A percentile compares a stretch with the other conserved stretches of the same genome.
Conservation (phyloP, 2,113 vertebrate species). For the Phrynosoma blainvillii region DNA sequence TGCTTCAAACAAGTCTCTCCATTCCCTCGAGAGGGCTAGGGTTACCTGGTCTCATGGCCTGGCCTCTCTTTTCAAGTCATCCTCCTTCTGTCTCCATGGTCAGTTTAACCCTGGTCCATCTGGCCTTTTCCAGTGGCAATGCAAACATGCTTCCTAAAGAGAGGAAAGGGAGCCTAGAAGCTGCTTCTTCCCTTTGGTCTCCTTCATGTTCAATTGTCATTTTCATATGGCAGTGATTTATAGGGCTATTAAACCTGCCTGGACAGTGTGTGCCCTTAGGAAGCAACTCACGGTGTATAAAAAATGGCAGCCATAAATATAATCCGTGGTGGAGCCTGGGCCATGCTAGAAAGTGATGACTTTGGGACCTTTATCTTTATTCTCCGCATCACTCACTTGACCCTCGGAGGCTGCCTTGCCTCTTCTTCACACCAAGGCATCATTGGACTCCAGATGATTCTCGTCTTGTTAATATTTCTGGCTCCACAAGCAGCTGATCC, state of each 20-base stretch:
- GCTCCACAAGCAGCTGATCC: background rate
- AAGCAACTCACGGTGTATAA: conserved; percentile 18
- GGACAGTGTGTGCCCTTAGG: conserved; percentile 17
- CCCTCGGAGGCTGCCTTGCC: background rate
- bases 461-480: background rate
- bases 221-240: conserved; percentile 24
- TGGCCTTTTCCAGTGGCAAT: background rate
- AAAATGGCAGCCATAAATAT: conserved; percentile 21
- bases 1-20: too few species aligned
- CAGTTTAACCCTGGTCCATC: background rate
- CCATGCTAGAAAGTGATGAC: conserved; percentile 10
- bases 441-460: background rate
- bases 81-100: background rate
- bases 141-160: background rate
- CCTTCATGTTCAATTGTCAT: conserved; percentile 12
- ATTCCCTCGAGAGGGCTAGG: too few species aligned
- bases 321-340: background rate
- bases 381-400: background rate
- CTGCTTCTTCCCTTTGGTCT: background rate
- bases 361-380: conserved; percentile 24
- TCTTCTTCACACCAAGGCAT: background rate
- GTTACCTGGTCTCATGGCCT: too few species aligned
- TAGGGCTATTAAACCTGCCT: conserved; percentile 17
- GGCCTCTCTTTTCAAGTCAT: too few species aligned
- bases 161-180: background rate